Conservation (phyloP, 2,888 invertebrate species). For the Euspilapteryx auroguttella region DNA sequence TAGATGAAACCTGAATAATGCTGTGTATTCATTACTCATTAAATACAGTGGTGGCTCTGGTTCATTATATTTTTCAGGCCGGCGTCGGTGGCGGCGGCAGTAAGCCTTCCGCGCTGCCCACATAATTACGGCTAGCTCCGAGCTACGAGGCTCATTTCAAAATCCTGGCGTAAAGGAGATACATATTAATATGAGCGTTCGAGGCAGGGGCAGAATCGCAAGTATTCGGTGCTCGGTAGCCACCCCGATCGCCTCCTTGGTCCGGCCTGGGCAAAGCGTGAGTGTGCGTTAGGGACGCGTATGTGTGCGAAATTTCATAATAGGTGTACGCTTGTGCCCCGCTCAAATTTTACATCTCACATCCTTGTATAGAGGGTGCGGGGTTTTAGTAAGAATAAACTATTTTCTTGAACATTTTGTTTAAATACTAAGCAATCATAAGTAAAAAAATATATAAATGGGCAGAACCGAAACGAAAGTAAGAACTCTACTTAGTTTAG, state of each 20-base stretch:
- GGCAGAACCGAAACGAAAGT: too few species aligned
- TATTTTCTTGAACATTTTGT: too few species aligned
- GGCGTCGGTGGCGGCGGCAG: too few species aligned
- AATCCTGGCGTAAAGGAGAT: constrained; percentile 46
- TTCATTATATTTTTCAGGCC: too few species aligned
- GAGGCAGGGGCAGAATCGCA: constrained; percentile 42
- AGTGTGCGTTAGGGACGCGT: constrained; percentile 16
- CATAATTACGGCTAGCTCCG: constrained; percentile 33
- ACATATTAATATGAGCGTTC: constrained; percentile 57
- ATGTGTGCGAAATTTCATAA: constrained; percentile 44
- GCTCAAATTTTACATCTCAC: constrained; percentile 58
- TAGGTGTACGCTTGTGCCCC: constrained; percentile 47
- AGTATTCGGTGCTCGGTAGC: constrained; percentile 28
- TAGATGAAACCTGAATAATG: too few species aligned
- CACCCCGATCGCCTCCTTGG: constrained; percentile 33
- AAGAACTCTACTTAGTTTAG: too few species aligned
- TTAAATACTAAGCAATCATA: too few species aligned
- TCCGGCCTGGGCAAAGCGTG: constrained; percentile 29
- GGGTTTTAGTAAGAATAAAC: background rate
- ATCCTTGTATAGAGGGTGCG: constrained; percentile 37
- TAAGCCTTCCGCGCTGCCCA: constrained; percentile 14
- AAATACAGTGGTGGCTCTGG: too few species aligned
- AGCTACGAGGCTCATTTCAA: constrained; percentile 12
- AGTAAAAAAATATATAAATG: too few species aligned
- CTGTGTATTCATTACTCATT: too few species aligned